Conservation (phyloP, 1,140 invertebrate genomes). For the Papilio polytes region DNA sequence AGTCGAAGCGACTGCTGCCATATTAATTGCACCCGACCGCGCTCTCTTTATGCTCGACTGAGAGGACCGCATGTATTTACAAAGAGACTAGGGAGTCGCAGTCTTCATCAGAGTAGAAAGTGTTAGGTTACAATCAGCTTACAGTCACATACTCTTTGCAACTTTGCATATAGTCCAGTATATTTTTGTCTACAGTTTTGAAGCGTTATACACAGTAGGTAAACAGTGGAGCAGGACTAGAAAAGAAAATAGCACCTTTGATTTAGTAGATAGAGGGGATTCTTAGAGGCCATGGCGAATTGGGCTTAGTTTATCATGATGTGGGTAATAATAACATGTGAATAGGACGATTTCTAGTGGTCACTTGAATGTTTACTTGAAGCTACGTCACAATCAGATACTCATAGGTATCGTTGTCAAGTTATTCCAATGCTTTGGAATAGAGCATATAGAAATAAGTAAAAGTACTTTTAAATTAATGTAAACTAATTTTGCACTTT, state of each 20-base stretch:
- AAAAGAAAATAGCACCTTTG: too few species aligned
- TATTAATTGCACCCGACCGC: slow-evolving; percentile 19
- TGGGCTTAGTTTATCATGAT: too few species aligned
- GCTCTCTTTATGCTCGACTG: neutral
- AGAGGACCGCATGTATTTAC: neutral
- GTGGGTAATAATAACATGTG: too few species aligned
- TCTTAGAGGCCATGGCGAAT: too few species aligned
- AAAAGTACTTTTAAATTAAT: neutral
- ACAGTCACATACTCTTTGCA: neutral
- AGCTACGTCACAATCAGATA: too few species aligned
- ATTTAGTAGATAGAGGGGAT: too few species aligned
- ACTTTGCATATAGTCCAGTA: neutral
- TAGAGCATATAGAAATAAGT: neutral
- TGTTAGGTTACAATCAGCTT: neutral
- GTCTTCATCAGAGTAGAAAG: neutral
- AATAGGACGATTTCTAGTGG: too few species aligned
- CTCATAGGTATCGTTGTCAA: neutral
- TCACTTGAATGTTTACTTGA: too few species aligned
- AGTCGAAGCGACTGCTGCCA: neutral
- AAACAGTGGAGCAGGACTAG: too few species aligned
- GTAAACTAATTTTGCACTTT: neutral
- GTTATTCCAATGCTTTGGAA: neutral
- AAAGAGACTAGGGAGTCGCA: neutral
- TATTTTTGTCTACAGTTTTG: neutral
- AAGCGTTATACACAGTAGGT: neutral